Base-by-base conservation (phyloP, 2,888 invertebrate species). In the Drosophila melanosoma region DNA sequence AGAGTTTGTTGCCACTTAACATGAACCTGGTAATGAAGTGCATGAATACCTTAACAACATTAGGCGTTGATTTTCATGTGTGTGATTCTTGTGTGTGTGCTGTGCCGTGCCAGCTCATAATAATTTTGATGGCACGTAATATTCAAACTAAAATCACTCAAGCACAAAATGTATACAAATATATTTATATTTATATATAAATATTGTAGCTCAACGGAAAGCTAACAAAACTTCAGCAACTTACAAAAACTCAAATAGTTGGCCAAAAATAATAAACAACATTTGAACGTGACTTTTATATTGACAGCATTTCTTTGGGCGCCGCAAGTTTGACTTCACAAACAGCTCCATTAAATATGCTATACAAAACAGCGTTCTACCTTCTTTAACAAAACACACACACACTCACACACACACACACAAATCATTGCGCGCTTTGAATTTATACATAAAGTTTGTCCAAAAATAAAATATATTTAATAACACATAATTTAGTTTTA, bases 111-210 rank as follows among this genome's bases (percentile, higher is more conserved):
- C 68, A 68, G 82, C 74, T 74, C 87, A 85, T 87, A 85, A 85
- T 85, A 76, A 85, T 85, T 87, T 82, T 82, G 87, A 87, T 87
- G 83, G 79, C 85, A 87, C 87, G 85, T 85, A 85, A 87, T 85
- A 81, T 70, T 73, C 85, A 75, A 85, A 82, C 85, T 81, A 85
- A 85, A 85, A 82, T 85, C 85, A 87, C 85, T 85, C 84, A 82
- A 80, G 81, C 68, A 40, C 69, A 69, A 10, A 20, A 32, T 32
- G 11, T 45, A 35, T 48, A 53, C 32, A 6, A 33, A 17, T 26
- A 10, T 29, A n/a, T 36, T 20, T 33, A 15, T 51, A 11, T 23
- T 10, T 33, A 20, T 20, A 54, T 54, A 54, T 54, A 23, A 17
- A 36, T 61, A 49, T 6, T 51, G n/a, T 65, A 56, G 64, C 26